phyloP scores from a whole-genome alignment of 2,113 vertebrate genomes.

The Todiramphus saurophagus region DNA sequence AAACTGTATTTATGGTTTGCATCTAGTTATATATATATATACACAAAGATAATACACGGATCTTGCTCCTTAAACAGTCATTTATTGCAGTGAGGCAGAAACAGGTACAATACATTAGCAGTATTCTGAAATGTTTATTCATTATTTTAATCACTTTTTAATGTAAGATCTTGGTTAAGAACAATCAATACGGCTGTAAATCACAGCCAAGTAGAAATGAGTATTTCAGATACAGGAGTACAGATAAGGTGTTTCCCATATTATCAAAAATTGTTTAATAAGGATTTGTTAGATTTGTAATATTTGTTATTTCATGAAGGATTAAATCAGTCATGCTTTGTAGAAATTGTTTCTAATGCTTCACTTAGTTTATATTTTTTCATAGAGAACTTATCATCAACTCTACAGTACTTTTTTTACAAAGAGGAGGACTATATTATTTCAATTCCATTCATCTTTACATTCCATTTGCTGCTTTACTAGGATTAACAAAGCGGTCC shows the following conservation, averaged over 20 bases:
- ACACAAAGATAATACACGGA: neutral
- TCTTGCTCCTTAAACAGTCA: neutral
- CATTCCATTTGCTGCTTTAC: constrained; percentile 29
- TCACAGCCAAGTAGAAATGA: neutral
- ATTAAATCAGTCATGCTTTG: neutral
- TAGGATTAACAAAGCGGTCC: neutral
- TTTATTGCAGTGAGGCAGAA: neutral
- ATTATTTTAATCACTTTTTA: neutral
- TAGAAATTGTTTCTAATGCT: neutral
- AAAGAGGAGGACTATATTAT: neutral
- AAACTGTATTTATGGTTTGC: neutral
- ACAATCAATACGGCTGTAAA: neutral
- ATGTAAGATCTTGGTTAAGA: neutral
- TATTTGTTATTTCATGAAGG: neutral
- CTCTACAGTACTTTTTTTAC: neutral
- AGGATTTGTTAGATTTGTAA: neutral
- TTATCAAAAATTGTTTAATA: neutral
- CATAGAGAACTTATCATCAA: neutral
- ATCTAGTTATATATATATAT: neutral
- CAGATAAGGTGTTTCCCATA: neutral
- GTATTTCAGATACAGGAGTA: neutral
- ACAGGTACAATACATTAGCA: neutral
- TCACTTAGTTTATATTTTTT: neutral
- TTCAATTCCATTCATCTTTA: neutral
- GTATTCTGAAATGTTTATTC: neutral